These are phyloP conservation scores for Ypsolopha scabrella DNA, from an alignment of 2,888 invertebrate species.

Conservation along the genomic window DNA sequence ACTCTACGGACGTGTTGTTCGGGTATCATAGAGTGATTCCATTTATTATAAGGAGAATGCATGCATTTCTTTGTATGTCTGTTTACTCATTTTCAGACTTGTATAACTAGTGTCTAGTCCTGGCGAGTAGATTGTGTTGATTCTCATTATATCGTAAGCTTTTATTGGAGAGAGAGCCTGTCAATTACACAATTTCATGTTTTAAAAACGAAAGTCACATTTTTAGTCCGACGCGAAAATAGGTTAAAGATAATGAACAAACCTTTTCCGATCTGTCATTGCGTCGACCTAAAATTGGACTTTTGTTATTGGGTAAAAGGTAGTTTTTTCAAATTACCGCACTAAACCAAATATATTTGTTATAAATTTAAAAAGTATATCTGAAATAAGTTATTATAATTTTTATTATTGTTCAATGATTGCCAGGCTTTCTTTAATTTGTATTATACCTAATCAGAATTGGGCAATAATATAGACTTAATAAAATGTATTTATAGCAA, in stretches of 20 bases:
- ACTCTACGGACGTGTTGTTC: slow-evolving; percentile 37
- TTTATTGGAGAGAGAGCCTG: slow-evolving; percentile 48
- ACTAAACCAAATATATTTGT: slow-evolving; percentile 57
- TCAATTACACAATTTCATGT: slow-evolving; percentile 19
- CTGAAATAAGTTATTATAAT: slow-evolving; percentile 15
- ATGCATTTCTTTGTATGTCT: slow-evolving; percentile 67
- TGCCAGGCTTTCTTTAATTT: slow-evolving; percentile 44
- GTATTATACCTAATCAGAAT: neutral
- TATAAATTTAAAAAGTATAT: slow-evolving; percentile 8
- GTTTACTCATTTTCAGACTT: slow-evolving; percentile 59
- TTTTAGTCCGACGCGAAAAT: too few species aligned
- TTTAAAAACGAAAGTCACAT: slow-evolving; percentile 4
- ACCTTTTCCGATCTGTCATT: too few species aligned
- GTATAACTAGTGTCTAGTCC: slow-evolving; percentile 61
- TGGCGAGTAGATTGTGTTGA: slow-evolving; percentile 50
- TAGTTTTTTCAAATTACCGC: slow-evolving; percentile 18
- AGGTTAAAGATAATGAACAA: too few species aligned
- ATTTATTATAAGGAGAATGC: slow-evolving; percentile 67
- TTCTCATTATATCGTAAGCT: slow-evolving; percentile 59
- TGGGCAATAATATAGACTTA: neutral
- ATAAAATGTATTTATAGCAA: neutral
- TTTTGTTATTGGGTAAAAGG: too few species aligned
- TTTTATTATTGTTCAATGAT: slow-evolving; percentile 19
- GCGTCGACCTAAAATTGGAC: too few species aligned
- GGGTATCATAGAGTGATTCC: slow-evolving; percentile 62